A percentile compares a stretch with the other conserved stretches of the same genome.
Evolutionary conservation across 1,140 invertebrate genomes (phyloP).

Genomic region (Hycleus cichorii): DNA sequence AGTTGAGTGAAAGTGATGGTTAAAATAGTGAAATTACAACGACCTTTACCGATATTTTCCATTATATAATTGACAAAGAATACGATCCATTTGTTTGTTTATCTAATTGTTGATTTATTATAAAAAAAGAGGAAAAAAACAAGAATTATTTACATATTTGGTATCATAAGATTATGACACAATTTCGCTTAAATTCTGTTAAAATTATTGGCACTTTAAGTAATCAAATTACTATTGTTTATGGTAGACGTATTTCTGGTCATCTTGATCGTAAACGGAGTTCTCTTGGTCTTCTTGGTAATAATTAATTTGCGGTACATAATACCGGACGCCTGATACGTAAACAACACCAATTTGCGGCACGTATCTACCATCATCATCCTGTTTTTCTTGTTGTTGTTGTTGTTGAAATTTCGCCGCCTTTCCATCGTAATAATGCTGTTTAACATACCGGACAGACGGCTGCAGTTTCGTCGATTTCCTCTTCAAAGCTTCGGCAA

Average conservation of each 20-base stretch:
- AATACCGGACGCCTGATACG: slow-evolving; percentile 38
- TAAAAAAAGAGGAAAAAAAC: too few relatives aligned
- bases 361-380: slow-evolving; percentile 23
- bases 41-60: too few relatives aligned
- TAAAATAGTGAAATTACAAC: too few relatives aligned
- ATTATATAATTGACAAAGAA: too few relatives aligned
- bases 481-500: slow-evolving; percentile 11
- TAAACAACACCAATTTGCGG: slow-evolving; percentile 38
- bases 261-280: slow-evolving; percentile 34
- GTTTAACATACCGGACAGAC: slow-evolving; percentile 19
- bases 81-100: too few relatives aligned
- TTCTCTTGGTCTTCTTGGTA: slow-evolving; percentile 28
- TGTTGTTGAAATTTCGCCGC: slow-evolving; percentile 1
- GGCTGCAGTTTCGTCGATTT: slow-evolving; percentile 19
- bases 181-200: slow-evolving; percentile 3
- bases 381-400: slow-evolving; percentile 2
- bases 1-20: too few relatives aligned
- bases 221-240: slow-evolving; percentile 3
- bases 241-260: slow-evolving; percentile 30
- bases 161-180: slow-evolving; percentile 21
- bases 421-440: slow-evolving; percentile 8
- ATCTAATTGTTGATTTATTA: too few relatives aligned
- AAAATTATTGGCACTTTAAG: slow-evolving; percentile 18
- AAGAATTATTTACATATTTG: slow-evolving; percentile 21
- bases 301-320: slow-evolving; percentile 36